phyloP scores from a whole-genome alignment of 1,140 invertebrate species.

The Diabrotica virgifera region DNA sequence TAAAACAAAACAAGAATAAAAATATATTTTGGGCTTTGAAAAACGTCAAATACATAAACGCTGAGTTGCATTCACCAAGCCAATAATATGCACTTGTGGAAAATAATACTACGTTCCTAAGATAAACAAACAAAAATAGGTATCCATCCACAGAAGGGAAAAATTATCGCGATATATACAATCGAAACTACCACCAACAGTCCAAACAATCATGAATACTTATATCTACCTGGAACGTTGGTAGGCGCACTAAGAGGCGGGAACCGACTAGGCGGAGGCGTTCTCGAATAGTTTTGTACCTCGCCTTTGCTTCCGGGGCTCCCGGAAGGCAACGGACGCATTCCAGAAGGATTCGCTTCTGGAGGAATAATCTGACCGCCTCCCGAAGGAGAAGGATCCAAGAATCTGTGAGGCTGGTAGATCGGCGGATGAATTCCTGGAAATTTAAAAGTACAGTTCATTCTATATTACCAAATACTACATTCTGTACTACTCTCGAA shows the following conservation, averaged over 20 bases:
- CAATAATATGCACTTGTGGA: too few species aligned
- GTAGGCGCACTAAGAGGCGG: not conserved
- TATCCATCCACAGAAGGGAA: too few species aligned
- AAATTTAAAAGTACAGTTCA: not conserved
- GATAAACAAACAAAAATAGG: too few species aligned
- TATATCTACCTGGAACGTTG: not conserved
- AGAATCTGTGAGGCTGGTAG: constrained; percentile 54
- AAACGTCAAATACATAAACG: too few species aligned
- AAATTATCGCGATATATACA: too few species aligned
- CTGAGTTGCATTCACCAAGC: too few species aligned
- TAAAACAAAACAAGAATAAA: too few species aligned
- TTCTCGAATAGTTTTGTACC: constrained; percentile 7
- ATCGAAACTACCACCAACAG: not conserved
- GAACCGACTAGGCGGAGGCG: constrained; percentile 3
- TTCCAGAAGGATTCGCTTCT: constrained; percentile 32
- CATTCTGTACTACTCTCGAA: too few species aligned
- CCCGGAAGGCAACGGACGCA: constrained; percentile 3
- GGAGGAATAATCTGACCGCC: constrained; percentile 45
- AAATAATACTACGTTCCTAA: too few species aligned
- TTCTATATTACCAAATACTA: too few species aligned
- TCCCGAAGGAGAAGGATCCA: constrained; percentile 52
- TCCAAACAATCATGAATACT: not conserved
- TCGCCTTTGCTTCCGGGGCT: constrained; percentile 5
- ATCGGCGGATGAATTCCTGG: constrained; percentile 40
- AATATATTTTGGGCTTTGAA: too few species aligned